Evolutionary conservation across 1,140 invertebrate species (phyloP).

Genomic region (Apis dorsata): DNA sequence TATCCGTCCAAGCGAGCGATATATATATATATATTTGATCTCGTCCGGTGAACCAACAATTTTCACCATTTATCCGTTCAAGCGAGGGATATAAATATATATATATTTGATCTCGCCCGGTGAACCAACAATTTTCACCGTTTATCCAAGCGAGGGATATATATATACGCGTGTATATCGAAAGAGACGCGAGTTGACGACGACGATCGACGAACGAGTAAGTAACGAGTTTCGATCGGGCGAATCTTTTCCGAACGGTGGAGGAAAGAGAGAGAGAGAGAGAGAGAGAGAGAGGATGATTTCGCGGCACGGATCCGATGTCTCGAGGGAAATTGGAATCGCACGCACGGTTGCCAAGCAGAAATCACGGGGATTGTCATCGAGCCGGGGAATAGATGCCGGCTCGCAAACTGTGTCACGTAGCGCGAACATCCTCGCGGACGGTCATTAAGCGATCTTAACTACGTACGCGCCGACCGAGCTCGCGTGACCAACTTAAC

Average conservation of each 20-base stretch:
- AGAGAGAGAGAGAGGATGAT: not conserved
- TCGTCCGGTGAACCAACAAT: too few relatives aligned
- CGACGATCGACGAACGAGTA: too few relatives aligned
- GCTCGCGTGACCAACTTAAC: slow-evolving; percentile 63
- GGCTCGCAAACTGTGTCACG: slow-evolving; percentile 52
- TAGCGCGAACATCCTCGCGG: slow-evolving; percentile 49
- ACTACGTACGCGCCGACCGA: slow-evolving; percentile 25
- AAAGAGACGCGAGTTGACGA: too few relatives aligned
- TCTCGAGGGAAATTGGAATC: not conserved
- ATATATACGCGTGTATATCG: too few relatives aligned
- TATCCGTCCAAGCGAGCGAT: too few relatives aligned
- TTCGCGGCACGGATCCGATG: not conserved
- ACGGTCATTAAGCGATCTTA: slow-evolving; percentile 57
- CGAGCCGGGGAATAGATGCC: slow-evolving; percentile 2
- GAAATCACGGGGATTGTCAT: slow-evolving; percentile 29
- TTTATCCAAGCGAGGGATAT: too few relatives aligned
- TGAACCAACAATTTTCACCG: too few relatives aligned
- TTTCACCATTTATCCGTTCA: too few relatives aligned
- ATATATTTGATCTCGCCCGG: too few relatives aligned
- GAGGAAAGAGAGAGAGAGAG: not conserved
- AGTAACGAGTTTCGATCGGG: not conserved
- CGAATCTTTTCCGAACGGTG: not conserved
- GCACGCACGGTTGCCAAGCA: not conserved
- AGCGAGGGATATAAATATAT: too few relatives aligned
- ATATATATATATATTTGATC: too few relatives aligned